These are phyloP conservation scores for Anthopleura xanthogrammica DNA, from an alignment of 92 coral and sea anemone species.

Conservation along the genomic window DNA sequence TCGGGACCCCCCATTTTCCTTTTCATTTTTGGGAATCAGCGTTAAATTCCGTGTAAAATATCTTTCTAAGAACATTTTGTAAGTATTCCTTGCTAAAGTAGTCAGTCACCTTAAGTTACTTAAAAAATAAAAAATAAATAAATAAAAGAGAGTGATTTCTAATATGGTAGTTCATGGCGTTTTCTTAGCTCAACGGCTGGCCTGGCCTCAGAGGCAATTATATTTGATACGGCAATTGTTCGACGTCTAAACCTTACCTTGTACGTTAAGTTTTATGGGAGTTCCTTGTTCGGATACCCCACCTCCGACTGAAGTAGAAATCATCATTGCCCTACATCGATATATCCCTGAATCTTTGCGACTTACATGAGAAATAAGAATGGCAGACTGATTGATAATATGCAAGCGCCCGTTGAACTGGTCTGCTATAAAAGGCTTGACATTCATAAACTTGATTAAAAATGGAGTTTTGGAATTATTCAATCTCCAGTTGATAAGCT, in stretches of 20 bases:
- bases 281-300: constrained; percentile 67
- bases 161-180: no score
- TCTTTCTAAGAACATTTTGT: no score
- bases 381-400: constrained; percentile 65
- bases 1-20: no score
- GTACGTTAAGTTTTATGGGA: constrained; percentile 65
- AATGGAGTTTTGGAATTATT: constrained; percentile 73
- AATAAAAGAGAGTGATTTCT: no score
- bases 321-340: constrained; percentile 71
- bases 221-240: no score
- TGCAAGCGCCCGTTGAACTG: constrained; percentile 81
- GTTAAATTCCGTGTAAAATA: no score
- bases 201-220: no score
- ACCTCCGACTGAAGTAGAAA: constrained; percentile 40
- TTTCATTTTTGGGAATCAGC: no score
- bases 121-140: no score
- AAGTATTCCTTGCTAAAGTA: no score
- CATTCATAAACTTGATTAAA: constrained; percentile 78
- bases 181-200: no score
- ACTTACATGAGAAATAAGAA: constrained; percentile 70
- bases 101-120: no score
- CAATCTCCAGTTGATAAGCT: constrained; percentile 81
- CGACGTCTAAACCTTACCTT: constrained; percentile 49
- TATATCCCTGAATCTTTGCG: constrained; percentile 78
- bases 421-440: constrained; percentile 65